Evolutionary conservation across 2,797 vertebrate genomes (phyloP).

Genomic region (Malacoctenus gilli): DNA sequence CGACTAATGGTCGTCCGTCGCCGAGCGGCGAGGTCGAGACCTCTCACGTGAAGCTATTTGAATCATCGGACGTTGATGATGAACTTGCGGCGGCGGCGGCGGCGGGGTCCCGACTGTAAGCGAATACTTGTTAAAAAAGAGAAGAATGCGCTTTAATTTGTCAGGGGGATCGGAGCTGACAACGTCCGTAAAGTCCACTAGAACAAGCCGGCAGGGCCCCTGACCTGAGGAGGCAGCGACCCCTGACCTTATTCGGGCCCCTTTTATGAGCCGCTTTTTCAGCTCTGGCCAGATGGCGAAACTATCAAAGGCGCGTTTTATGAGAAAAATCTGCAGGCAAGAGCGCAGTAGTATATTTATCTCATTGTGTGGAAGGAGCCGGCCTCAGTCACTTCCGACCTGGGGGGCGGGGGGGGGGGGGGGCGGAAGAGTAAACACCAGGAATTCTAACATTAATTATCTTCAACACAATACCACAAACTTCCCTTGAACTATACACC

Average conservation of each 20-base stretch:
- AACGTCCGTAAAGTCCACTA: slow-evolving; percentile 93
- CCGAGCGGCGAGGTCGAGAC: not conserved
- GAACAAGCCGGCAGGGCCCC: slow-evolving; percentile 89
- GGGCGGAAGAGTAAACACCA: too few species aligned
- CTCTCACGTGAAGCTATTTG: slow-evolving; percentile 9
- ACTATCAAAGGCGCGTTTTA: slow-evolving; percentile 97
- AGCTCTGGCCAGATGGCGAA: slow-evolving; percentile 97
- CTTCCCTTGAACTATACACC: too few species aligned
- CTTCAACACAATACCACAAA: too few species aligned
- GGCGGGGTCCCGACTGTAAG: slow-evolving; percentile 85
- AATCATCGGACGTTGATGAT: slow-evolving; percentile 12
- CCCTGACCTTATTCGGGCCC: slow-evolving; percentile 94
- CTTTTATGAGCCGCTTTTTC: slow-evolving; percentile 93
- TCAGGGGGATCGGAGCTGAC: slow-evolving; percentile 90
- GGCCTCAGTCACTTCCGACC: slow-evolving; percentile 58
- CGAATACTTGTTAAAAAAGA: slow-evolving; percentile 84
- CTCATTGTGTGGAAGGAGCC: slow-evolving; percentile 72
- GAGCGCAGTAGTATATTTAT: slow-evolving; percentile 80
- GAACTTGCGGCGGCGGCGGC: too few species aligned
- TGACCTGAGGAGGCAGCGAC: slow-evolving; percentile 94
- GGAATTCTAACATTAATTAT: too few species aligned
- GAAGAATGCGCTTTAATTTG: slow-evolving; percentile 96
- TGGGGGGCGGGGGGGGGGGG: too few species aligned
- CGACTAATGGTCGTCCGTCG: slow-evolving; percentile 31
- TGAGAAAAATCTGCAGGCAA: slow-evolving; percentile 95